Evolutionary conservation across 2,113 vertebrate genomes (phyloP).

Genomic region (Scomber scombrus): DNA sequence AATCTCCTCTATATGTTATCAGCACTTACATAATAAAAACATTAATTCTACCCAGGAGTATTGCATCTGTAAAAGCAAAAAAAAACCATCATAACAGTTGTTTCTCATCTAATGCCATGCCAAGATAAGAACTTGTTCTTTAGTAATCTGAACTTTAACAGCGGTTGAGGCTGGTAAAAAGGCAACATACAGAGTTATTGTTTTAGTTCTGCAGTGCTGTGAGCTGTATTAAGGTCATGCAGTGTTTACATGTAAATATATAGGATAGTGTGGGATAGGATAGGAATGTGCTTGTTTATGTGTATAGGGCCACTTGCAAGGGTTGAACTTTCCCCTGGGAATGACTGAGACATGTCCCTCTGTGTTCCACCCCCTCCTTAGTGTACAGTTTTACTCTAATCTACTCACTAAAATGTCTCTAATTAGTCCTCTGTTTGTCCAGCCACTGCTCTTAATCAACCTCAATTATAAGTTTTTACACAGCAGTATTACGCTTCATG

Average conservation of each 20-base stretch:
- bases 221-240: neutral
- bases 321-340: neutral
- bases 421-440: neutral
- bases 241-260: constrained; percentile 7
- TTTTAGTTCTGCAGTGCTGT: neutral
- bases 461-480: too few species aligned
- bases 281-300: neutral
- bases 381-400: too few species aligned
- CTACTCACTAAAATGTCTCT: neutral
- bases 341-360: neutral
- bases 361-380: too few species aligned
- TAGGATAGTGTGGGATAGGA: neutral
- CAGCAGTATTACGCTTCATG: too few species aligned
- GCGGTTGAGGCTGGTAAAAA: constrained; percentile 3
- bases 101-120: constrained; percentile 1
- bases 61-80: constrained; percentile 9
- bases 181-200: neutral
- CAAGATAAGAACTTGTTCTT: neutral
- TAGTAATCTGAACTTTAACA: neutral
- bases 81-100: neutral
- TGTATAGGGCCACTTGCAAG: neutral
- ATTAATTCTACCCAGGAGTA: constrained; percentile 4
- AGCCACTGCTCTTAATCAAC: too few species aligned
- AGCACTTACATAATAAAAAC: neutral
- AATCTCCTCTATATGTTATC: neutral